These are phyloP conservation scores for Periophthalmus magnuspinnatus DNA, from an alignment of 2,797 vertebrate species.

Conservation along the genomic window DNA sequence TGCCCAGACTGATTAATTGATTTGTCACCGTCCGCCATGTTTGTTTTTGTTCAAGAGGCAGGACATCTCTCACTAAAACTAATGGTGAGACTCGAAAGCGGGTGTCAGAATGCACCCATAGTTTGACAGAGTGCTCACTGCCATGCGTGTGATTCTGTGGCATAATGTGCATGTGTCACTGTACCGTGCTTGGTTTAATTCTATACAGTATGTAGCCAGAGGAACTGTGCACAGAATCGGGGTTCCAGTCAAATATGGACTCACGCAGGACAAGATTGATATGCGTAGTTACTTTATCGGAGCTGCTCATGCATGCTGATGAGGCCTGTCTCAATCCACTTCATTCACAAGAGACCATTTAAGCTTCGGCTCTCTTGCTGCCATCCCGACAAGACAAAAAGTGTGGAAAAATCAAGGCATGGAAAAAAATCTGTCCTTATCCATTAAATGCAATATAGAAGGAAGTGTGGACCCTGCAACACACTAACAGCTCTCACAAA, in stretches of 20 bases:
- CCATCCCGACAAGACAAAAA: slow-evolving; percentile 17
- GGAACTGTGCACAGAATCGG: slow-evolving; percentile 58
- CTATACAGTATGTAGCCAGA: slow-evolving; percentile 42
- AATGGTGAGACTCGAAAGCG: slow-evolving; percentile 64
- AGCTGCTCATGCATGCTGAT: slow-evolving; percentile 70
- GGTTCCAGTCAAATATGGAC: slow-evolving; percentile 48
- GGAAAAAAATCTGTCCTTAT: slow-evolving; percentile 34
- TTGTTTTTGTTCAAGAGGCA: slow-evolving; percentile 71
- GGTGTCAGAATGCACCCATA: slow-evolving; percentile 57
- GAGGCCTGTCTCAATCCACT: slow-evolving; percentile 62
- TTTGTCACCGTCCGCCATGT: slow-evolving; percentile 67
- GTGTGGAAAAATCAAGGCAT: slow-evolving; percentile 15
- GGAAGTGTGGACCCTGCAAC: slow-evolving; percentile 47
- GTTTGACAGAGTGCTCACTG: slow-evolving; percentile 56
- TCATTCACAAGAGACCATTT: slow-evolving; percentile 67
- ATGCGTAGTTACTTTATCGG: slow-evolving; percentile 66
- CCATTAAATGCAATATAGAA: slow-evolving; percentile 47
- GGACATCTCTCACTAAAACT: slow-evolving; percentile 72
- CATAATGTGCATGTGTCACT: slow-evolving; percentile 19
- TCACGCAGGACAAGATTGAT: slow-evolving; percentile 62
- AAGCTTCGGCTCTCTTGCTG: slow-evolving; percentile 37
- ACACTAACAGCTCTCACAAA: slow-evolving; percentile 32
- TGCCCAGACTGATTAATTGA: slow-evolving; percentile 69
- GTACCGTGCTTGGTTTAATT: slow-evolving; percentile 10
- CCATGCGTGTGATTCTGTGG: slow-evolving; percentile 32